These are phyloP conservation scores for Enteromius argenteus DNA, from an alignment of 2,797 vertebrate species.

Conservation along the genomic window DNA sequence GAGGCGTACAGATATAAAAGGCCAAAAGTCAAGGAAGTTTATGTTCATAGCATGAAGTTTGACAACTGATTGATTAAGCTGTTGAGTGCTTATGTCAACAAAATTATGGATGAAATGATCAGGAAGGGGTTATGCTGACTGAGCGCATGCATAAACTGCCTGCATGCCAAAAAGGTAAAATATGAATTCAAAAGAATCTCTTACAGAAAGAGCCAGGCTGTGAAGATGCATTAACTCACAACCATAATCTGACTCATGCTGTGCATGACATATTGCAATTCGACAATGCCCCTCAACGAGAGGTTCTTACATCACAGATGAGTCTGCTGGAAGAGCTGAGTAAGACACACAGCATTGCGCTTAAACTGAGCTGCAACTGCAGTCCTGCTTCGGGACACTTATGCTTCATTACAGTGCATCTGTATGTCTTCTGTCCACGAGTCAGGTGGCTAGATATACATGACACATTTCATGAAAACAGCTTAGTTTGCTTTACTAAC, in stretches of 20 bases:
- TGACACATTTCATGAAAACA: not conserved
- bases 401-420: not conserved
- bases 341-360: not conserved
- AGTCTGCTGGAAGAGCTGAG: slow-evolving; percentile 6
- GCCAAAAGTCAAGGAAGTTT: slow-evolving; percentile 7
- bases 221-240: slow-evolving; percentile 17
- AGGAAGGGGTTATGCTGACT: not conserved
- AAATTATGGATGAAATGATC: not conserved
- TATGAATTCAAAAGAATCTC: slow-evolving; percentile 12
- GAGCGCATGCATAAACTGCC: not conserved
- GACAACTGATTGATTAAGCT: slow-evolving; percentile 16
- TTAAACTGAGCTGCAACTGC: not conserved
- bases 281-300: not conserved
- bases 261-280: slow-evolving; percentile 12
- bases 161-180: not conserved
- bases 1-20: slow-evolving; percentile 2
- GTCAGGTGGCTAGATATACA: not conserved
- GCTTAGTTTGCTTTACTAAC: not conserved
- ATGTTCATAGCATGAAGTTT: not conserved
- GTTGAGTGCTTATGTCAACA: slow-evolving; percentile 1
- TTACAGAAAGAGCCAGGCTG: not conserved
- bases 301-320: slow-evolving; percentile 6
- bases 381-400: not conserved
- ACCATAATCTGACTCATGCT: slow-evolving; percentile 7
- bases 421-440: not conserved